Base-by-base conservation (phyloP, 2,113 vertebrate species). In the Astur gentilis region DNA sequence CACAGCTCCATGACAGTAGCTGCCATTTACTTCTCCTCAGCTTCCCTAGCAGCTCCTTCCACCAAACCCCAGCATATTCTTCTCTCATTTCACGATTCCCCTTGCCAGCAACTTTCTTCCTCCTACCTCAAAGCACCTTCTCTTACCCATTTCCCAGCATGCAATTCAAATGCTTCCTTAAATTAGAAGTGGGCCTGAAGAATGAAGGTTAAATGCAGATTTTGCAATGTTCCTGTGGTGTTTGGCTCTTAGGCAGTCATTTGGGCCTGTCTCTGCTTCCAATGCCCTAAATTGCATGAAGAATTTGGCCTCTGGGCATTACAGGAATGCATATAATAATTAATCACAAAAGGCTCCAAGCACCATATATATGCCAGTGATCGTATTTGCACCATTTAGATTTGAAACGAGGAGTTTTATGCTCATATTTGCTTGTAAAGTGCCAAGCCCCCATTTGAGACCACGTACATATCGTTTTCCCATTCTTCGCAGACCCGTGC, bases 341-440 rank as follows among this genome's bases (percentile, higher is more conserved):
- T 79, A 94, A 95, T 94, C 90, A 95, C 71, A 83, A 67, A 88
- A 83, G 62, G 32, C 36, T 93, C 88, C 89, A 67, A 92, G 83
- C 86, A 60, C 50, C 42, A 9, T 16, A 50, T 23, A 79, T 17
- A 36, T 9, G 66, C 84, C 87, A 88, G 75, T 2, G 3, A 80
- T 93, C 31, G 16, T 42, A 70, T 93, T 94, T 86, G 93, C 75
- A 83, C 84, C 78, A 72, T 94, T 96, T 87, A 72, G 83, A 76
- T 79, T 52, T 71, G 71, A 87, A 96, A 82, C 45, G 73, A 58
- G 66, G 87, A 73, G 25, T 82, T 94, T 80, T 19, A 80, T 40
- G 58, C 47, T 96, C 19, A 1, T 36, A 44, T 66, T 88, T 58
- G 69, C 86, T 83, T 67, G 26, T 25, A 64, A 54, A 93, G 55